phyloP scores from a whole-genome alignment of 1,140 invertebrate species.

The Zaprionus gabonicus region DNA sequence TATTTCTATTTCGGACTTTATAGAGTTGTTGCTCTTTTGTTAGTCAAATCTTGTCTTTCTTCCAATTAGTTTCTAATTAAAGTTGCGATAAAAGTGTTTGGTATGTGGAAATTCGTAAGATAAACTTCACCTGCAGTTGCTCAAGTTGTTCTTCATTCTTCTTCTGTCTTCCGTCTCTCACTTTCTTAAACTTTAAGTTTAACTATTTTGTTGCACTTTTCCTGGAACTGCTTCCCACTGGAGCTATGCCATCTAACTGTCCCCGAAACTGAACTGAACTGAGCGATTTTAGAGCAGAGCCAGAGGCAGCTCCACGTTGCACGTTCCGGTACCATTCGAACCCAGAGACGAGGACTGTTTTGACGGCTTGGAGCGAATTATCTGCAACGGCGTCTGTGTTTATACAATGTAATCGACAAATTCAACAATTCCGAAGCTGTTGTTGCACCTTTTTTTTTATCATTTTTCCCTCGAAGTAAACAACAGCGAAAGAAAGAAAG shows the following conservation, averaged over 20 bases:
- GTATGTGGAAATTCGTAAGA: not conserved
- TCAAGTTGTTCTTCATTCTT: not conserved
- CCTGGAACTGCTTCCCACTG: constrained; percentile 13
- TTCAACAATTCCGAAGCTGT: constrained; percentile 61
- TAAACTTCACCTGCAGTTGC: not conserved
- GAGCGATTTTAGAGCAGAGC: not conserved
- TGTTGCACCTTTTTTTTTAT: constrained; percentile 50
- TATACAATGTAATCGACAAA: constrained; percentile 73
- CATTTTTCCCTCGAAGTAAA: constrained; percentile 62
- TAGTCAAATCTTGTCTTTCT: constrained; percentile 55
- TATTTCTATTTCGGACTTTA: constrained; percentile 17
- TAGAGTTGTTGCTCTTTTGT: constrained; percentile 49
- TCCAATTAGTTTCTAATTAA: constrained; percentile 78
- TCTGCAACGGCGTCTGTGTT: constrained; percentile 67
- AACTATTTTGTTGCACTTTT: not conserved
- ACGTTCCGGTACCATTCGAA: constrained; percentile 31
- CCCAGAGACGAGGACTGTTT: constrained; percentile 58
- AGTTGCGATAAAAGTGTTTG: constrained; percentile 49
- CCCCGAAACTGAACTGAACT: not conserved
- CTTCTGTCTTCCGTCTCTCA: not conserved
- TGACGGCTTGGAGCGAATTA: constrained; percentile 36
- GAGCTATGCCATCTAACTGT: constrained; percentile 29
- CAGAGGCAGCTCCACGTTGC: not conserved
- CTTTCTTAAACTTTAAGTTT: not conserved
- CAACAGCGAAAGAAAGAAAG: constrained; percentile 12